Evolutionary conservation across 1,140 invertebrate species (phyloP).

Genomic region (Copidosoma floridanum): DNA sequence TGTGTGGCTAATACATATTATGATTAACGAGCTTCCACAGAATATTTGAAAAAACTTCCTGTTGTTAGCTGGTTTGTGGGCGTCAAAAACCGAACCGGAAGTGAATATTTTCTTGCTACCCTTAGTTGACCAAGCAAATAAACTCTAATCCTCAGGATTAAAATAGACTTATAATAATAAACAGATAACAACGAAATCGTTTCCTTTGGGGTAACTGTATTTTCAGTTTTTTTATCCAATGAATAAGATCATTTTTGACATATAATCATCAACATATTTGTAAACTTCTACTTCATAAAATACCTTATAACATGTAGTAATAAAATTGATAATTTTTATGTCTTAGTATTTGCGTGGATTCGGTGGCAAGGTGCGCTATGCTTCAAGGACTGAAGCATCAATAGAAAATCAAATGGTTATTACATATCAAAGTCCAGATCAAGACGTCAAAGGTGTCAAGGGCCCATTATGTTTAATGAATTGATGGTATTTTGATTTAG

Average conservation of each 20-base stretch:
- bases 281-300: too few species aligned
- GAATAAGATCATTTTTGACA: too few species aligned
- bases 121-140: constrained; percentile 8
- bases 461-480: too few species aligned
- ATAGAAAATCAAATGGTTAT: constrained; percentile 11
- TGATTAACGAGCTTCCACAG: constrained; percentile 19
- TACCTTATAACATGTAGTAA: too few species aligned
- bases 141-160: not conserved
- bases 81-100: constrained; percentile 1
- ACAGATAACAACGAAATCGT: not conserved
- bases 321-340: too few species aligned
- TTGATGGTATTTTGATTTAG: too few species aligned
- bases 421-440: not conserved
- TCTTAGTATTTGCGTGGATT: constrained; percentile 28
- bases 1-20: constrained; percentile 25
- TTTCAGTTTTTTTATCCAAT: too few species aligned
- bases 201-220: not conserved
- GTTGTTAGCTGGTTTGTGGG: constrained; percentile 10
- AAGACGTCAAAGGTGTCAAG: not conserved
- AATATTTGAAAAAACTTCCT: constrained; percentile 8
- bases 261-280: too few species aligned
- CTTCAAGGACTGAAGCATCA: constrained; percentile 16
- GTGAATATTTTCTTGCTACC: constrained; percentile 1
- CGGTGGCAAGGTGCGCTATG: constrained; percentile 9
- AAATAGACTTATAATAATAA: not conserved